Evolutionary conservation across 2,113 vertebrate genomes (phyloP).

Genomic region (Brienomyrus brachyistius): DNA sequence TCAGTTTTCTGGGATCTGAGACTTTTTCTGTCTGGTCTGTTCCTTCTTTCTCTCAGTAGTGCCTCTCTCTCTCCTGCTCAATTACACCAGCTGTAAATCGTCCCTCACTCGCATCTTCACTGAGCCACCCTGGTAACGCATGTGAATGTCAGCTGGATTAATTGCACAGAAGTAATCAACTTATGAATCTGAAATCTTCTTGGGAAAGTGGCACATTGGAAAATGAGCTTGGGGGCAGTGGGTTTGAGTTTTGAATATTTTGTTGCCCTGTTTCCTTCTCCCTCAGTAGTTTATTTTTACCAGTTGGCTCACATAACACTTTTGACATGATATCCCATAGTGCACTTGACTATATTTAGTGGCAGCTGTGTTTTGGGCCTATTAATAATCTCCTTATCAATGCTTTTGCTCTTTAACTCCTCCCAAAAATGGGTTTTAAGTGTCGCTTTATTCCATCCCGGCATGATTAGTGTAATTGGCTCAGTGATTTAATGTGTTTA

Average conservation of each 20-base stretch:
- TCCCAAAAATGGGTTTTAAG: background rate
- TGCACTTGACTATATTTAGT: constrained; percentile 1
- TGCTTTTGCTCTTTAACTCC: background rate
- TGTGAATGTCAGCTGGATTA: background rate
- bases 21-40: background rate
- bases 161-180: background rate
- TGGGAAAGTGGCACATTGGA: background rate
- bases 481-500: constrained; percentile 1
- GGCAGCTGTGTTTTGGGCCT: background rate
- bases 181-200: background rate
- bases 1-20: background rate
- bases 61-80: background rate
- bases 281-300: background rate
- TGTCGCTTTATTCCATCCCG: background rate
- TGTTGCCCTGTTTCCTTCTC: background rate
- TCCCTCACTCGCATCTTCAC: background rate
- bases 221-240: background rate
- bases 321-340: background rate
- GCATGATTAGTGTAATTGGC: background rate
- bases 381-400: background rate
- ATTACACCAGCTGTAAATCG: constrained; percentile 1
- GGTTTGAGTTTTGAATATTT: constrained; percentile 1
- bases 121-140: background rate
- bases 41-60: background rate
- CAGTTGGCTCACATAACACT: background rate